Conservation (phyloP, 2,797 vertebrate species). For the Myripristis jacobus region DNA sequence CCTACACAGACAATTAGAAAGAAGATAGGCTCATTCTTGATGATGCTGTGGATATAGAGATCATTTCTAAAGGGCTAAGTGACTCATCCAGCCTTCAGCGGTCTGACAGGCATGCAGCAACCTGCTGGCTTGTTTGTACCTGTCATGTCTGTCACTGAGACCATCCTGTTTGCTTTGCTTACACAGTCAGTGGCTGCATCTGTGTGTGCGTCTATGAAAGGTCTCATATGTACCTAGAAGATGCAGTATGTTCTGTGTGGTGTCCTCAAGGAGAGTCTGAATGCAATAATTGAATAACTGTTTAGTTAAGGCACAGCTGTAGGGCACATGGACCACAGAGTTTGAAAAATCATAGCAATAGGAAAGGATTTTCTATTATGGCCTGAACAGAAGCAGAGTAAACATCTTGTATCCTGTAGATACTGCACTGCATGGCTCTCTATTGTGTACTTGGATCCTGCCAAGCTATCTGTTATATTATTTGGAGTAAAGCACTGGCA, state of each 20-base stretch:
- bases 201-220: constrained; percentile 2
- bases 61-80: constrained; percentile 45
- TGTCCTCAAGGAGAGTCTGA: constrained; percentile 2
- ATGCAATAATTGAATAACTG: neutral
- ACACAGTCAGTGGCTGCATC: neutral
- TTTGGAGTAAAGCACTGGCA: constrained; percentile 50
- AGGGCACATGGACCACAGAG: neutral
- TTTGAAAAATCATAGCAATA: neutral
- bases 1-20: constrained; percentile 51
- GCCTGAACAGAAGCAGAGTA: neutral
- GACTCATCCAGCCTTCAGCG: constrained; percentile 62
- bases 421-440: neutral
- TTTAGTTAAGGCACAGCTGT: neutral
- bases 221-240: constrained; percentile 27
- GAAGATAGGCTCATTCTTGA: constrained; percentile 32
- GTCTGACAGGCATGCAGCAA: constrained; percentile 56
- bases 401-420: constrained; percentile 5
- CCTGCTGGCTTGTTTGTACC: constrained; percentile 69
- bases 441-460: constrained; percentile 19
- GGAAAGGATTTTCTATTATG: neutral
- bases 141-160: constrained; percentile 72
- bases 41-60: constrained; percentile 51
- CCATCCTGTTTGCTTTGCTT: constrained; percentile 46
- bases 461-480: constrained; percentile 42
- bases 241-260: constrained; percentile 8